Conservation (phyloP, 2,888 invertebrate genomes). For the Siphlonurus alternatus region DNA sequence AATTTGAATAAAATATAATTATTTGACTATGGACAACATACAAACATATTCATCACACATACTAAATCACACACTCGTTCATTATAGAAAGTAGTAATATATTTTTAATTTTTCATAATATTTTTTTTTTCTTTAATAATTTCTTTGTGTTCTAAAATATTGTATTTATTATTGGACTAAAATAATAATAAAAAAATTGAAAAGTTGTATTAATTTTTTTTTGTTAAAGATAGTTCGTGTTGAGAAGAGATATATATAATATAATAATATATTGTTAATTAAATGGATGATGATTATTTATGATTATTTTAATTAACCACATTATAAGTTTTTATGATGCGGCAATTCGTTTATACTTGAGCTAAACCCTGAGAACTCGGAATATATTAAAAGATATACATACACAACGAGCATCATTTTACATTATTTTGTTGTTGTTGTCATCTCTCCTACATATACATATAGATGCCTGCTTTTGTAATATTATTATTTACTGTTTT, state of each 20-base stretch:
- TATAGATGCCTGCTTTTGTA: neutral
- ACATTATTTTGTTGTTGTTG: conserved; percentile 1
- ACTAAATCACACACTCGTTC: neutral
- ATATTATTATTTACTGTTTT: neutral
- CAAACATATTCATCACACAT: neutral
- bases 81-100: neutral
- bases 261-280: too few species aligned
- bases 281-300: too few species aligned
- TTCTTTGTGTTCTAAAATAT: neutral
- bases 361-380: conserved; percentile 11
- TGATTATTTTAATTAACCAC: too few species aligned
- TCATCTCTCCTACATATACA: neutral
- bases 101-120: neutral
- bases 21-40: neutral
- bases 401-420: neutral
- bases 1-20: neutral
- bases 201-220: too few species aligned
- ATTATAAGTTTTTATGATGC: neutral
- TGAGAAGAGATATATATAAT: too few species aligned
- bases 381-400: conserved; percentile 8
- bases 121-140: neutral
- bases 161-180: neutral
- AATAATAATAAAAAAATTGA: neutral
- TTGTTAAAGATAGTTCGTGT: too few species aligned
- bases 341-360: conserved; percentile 7